phyloP scores from a whole-genome alignment of 2,113 vertebrate genomes.

The Charina bottae region DNA sequence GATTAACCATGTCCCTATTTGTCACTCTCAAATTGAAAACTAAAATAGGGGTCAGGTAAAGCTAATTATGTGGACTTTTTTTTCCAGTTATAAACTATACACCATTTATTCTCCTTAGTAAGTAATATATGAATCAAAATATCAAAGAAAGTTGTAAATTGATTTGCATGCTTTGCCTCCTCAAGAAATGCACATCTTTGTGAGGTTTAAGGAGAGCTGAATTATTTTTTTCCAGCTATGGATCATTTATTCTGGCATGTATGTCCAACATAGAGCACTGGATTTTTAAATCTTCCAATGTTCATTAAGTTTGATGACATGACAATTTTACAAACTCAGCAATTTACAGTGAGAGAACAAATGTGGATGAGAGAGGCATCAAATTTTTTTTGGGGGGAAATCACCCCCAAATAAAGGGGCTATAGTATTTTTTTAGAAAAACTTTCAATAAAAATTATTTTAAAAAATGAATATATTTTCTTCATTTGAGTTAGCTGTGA shows the following conservation, averaged over 20 bases:
- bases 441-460: background rate
- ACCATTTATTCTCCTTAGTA: background rate
- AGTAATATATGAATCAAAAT: slow-evolving; percentile 8
- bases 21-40: background rate
- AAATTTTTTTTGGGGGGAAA: background rate
- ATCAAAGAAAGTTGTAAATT: slow-evolving; percentile 20
- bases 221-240: slow-evolving; percentile 43
- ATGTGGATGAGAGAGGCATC: slow-evolving; percentile 13
- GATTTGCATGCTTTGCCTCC: slow-evolving; percentile 17
- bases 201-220: slow-evolving; percentile 45
- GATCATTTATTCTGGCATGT: slow-evolving; percentile 34
- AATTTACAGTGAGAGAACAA: slow-evolving; percentile 39
- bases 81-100: background rate
- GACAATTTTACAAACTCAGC: slow-evolving; percentile 39
- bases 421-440: no score
- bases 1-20: background rate
- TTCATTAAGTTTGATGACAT: slow-evolving; percentile 24
- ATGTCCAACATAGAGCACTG: slow-evolving; percentile 27
- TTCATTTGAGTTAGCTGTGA: background rate
- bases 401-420: background rate
- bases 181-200: slow-evolving; percentile 9
- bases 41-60: background rate
- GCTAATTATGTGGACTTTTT: background rate
- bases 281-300: slow-evolving; percentile 36
- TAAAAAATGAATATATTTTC: background rate